Percentiles rank a stretch among this genome's conserved stretches.
Evolutionary conservation across 2,888 invertebrate species (phyloP).

Genomic region (Bellardia bayeri): DNA sequence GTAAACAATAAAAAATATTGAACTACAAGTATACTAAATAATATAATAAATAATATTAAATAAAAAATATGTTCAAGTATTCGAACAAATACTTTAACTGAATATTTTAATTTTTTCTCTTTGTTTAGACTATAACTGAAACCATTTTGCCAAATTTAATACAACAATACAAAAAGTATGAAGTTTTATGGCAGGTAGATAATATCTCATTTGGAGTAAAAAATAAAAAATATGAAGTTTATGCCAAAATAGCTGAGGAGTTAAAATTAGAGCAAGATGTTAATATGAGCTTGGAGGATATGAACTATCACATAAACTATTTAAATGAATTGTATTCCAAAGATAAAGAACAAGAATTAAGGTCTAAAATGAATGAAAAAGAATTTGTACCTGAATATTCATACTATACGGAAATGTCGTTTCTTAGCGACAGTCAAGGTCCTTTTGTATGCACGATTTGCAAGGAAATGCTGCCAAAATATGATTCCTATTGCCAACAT

Average conservation of each 20-base stretch:
- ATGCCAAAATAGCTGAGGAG: slow-evolving; percentile 44
- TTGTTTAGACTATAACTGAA: slow-evolving; percentile 35
- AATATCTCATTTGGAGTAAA: slow-evolving; percentile 59
- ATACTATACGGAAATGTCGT: slow-evolving; percentile 50
- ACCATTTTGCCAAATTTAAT: slow-evolving; percentile 48
- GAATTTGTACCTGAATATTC: slow-evolving; percentile 50
- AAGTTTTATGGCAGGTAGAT: slow-evolving; percentile 60
- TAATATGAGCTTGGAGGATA: slow-evolving; percentile 44
- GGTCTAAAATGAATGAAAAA: slow-evolving; percentile 27
- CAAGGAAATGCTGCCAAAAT: slow-evolving; percentile 52
- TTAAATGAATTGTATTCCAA: slow-evolving; percentile 61
- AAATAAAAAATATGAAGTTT: slow-evolving; percentile 58
- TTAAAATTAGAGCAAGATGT: slow-evolving; percentile 40
- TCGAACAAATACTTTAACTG: no score
- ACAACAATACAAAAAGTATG: slow-evolving; percentile 59
- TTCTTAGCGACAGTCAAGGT: slow-evolving; percentile 59
- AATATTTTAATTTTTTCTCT: background rate
- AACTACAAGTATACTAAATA: no score
- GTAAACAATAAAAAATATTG: no score
- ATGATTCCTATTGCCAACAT: slow-evolving; percentile 55
- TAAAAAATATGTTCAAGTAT: no score
- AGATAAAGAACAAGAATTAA: slow-evolving; percentile 59
- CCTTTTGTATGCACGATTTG: slow-evolving; percentile 60
- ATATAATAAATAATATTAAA: no score
- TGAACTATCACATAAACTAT: slow-evolving; percentile 60